These are phyloP conservation scores for Agelas oroides DNA, from an alignment of 37 sponge, comb jelly and placozoan genomes.

Conservation along the genomic window DNA sequence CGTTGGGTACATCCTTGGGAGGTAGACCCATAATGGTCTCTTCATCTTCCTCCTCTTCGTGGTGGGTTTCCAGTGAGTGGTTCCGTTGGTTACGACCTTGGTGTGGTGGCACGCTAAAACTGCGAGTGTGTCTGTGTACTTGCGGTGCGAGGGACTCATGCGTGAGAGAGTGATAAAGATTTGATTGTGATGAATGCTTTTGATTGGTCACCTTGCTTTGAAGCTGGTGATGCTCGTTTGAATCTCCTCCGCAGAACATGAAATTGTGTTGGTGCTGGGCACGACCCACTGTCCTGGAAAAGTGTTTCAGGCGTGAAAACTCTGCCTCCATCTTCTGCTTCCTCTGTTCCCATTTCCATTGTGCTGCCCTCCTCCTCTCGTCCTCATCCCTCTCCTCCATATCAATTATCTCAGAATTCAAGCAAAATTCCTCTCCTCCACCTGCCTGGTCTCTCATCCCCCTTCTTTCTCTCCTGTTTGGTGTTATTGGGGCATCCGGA, in stretches of 20 bases:
- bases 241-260: too few relatives aligned
- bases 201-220: too few relatives aligned
- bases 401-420: neutral
- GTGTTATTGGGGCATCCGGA: neutral
- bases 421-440: neutral
- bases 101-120: constrained; percentile 2
- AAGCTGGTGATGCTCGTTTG: too few relatives aligned
- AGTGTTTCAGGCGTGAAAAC: constrained; percentile 22
- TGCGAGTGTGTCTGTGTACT: neutral
- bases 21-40: constrained; percentile 31
- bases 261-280: too few relatives aligned
- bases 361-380: constrained; percentile 11
- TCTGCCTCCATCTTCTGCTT: constrained; percentile 47
- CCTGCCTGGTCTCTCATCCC: neutral
- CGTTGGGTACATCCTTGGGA: constrained; percentile 40
- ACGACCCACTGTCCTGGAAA: neutral
- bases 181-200: too few relatives aligned
- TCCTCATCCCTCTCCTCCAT: constrained; percentile 49
- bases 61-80: neutral
- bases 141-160: too few relatives aligned
- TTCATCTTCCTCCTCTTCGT: constrained; percentile 2
- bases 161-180: too few relatives aligned
- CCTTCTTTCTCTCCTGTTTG: neutral
- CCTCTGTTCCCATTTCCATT: constrained; percentile 33
- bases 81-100: neutral